Evolutionary conservation across 2,797 vertebrate species (phyloP).

Genomic region (Botia almorhae): DNA sequence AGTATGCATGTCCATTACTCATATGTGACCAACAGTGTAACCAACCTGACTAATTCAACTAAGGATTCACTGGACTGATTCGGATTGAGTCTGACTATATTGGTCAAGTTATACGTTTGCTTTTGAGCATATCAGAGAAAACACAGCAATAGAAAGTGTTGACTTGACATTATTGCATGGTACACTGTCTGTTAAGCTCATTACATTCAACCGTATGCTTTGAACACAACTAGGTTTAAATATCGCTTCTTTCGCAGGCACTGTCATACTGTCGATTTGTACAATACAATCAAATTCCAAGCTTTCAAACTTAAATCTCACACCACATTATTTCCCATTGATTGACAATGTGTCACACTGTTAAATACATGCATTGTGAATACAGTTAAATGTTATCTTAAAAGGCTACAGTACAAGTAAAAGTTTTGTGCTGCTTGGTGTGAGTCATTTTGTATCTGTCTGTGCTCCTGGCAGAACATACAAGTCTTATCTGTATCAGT

Average conservation of each 20-base stretch:
- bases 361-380: not conserved
- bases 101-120: too few species aligned
- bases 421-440: not conserved
- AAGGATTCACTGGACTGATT: too few species aligned
- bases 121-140: too few species aligned
- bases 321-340: not conserved
- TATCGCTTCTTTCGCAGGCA: not conserved
- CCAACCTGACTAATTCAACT: too few species aligned
- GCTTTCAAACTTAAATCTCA: not conserved
- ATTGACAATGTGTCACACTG: not conserved
- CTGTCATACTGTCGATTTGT: not conserved
- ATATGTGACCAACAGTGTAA: not conserved
- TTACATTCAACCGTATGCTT: too few species aligned
- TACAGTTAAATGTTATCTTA: not conserved
- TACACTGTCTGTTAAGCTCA: too few species aligned
- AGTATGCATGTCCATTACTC: not conserved
- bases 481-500: not conserved
- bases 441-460: constrained; percentile 8
- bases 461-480: not conserved
- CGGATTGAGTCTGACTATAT: too few species aligned
- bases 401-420: not conserved
- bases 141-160: too few species aligned
- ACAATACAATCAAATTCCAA: not conserved
- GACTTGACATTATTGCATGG: too few species aligned
- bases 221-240: not conserved